Conservation (phyloP, 1,140 invertebrate species). For the Ridgeia piscesae region DNA sequence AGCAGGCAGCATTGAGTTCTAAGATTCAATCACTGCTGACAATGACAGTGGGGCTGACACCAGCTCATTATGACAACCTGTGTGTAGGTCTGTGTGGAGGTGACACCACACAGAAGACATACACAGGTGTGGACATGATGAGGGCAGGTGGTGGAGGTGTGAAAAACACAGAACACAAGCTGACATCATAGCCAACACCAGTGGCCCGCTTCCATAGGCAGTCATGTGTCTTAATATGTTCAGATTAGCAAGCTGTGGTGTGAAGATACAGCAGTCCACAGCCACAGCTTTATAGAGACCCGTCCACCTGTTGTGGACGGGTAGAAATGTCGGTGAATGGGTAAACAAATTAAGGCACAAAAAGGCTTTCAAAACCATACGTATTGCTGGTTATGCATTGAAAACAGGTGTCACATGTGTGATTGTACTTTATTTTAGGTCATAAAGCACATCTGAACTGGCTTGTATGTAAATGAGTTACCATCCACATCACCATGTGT, state of each 20-base stretch:
- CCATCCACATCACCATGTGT: no score
- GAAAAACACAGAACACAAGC: background rate
- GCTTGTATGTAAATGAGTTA: no score
- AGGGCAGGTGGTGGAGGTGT: background rate
- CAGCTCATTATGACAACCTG: background rate
- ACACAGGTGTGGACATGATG: background rate
- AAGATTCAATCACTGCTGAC: background rate
- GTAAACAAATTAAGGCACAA: no score
- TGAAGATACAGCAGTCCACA: background rate
- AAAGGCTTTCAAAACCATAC: no score
- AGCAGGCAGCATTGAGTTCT: background rate
- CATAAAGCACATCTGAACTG: no score
- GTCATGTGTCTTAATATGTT: background rate
- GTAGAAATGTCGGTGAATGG: no score
- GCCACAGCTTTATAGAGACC: background rate
- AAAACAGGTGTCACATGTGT: no score
- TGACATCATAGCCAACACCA: background rate
- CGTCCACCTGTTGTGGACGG: background rate
- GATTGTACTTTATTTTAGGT: no score
- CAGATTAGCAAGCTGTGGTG: background rate
- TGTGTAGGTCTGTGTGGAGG: background rate
- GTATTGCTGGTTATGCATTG: no score
- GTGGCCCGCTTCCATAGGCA: background rate
- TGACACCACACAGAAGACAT: background rate
- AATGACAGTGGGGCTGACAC: background rate